phyloP scores from a whole-genome alignment of 2,888 invertebrate species.

The Lasioglossum oenotherae region DNA sequence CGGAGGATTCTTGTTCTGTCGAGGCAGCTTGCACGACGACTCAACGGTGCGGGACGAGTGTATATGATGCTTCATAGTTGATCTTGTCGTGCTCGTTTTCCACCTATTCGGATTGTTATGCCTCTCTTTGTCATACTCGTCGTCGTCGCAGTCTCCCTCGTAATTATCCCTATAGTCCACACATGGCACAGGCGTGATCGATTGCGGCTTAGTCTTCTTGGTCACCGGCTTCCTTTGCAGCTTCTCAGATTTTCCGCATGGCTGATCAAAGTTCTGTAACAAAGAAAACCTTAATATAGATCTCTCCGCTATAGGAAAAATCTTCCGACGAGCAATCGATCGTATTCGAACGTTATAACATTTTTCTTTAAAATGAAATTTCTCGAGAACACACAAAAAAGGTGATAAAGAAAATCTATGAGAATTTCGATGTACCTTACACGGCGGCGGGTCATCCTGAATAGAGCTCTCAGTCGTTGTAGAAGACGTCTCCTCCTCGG shows the following conservation, averaged over 20 bases:
- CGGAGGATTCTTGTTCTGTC: conserved; percentile 77
- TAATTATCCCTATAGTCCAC: conserved; percentile 84
- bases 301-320: not conserved
- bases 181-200: conserved; percentile 73
- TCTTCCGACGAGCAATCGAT: not conserved
- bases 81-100: conserved; percentile 80
- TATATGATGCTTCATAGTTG: conserved; percentile 76
- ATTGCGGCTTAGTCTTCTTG: conserved; percentile 79
- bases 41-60: conserved; percentile 74
- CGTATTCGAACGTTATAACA: not conserved
- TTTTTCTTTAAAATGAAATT: too few relatives aligned
- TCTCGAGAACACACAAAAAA: too few relatives aligned
- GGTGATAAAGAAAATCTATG: too few relatives aligned
- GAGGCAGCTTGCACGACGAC: conserved; percentile 74
- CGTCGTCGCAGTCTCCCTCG: conserved; percentile 85
- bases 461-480: conserved; percentile 90
- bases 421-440: conserved; percentile 55
- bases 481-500: conserved; percentile 89
- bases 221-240: conserved; percentile 75
- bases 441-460: conserved; percentile 85
- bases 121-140: conserved; percentile 81
- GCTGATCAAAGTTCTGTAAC: conserved; percentile 72
- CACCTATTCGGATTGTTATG: conserved; percentile 80
- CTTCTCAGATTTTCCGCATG: conserved; percentile 78
- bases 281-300: conserved; percentile 5